Conservation (phyloP, 2,797 vertebrate genomes). For the Botia kubotai region DNA sequence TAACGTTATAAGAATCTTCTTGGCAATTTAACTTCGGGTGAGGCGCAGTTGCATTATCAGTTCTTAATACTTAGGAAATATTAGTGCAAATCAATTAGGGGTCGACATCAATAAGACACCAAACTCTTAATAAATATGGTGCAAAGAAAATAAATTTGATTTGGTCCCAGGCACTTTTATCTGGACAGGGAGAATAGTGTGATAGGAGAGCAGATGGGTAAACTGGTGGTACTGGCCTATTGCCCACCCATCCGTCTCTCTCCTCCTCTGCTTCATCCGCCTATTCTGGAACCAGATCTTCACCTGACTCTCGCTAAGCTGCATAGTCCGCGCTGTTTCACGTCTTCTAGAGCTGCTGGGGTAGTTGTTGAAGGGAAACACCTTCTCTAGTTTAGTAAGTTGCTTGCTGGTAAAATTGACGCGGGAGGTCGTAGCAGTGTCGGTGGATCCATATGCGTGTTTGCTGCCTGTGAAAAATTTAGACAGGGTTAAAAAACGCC, state of each 20-base stretch:
- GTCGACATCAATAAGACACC: not conserved
- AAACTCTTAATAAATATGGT: not conserved
- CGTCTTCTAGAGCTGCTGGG: conserved; percentile 70
- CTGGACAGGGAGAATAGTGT: conserved; percentile 4
- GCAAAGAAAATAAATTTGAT: not conserved
- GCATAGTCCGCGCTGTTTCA: conserved; percentile 67
- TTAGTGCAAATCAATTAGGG: conserved; percentile 42
- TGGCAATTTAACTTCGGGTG: not conserved
- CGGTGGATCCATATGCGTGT: conserved; percentile 78
- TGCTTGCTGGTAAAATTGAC: conserved; percentile 83
- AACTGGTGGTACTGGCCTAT: too few relatives aligned
- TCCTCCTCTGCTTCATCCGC: conserved; percentile 77
- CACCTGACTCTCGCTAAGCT: too few relatives aligned
- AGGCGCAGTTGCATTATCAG: not conserved
- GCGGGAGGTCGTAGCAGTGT: conserved; percentile 76
- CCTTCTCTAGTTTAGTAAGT: conserved; percentile 81
- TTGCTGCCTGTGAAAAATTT: conserved; percentile 72
- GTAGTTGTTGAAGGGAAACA: conserved; percentile 65
- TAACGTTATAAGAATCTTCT: not conserved
- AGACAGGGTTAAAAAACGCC: conserved; percentile 3
- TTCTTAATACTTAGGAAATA: not conserved
- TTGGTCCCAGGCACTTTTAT: not conserved
- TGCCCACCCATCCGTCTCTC: conserved; percentile 67
- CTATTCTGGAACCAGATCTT: too few relatives aligned
- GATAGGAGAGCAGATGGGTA: conserved; percentile 30